Evolutionary conservation across 2,113 vertebrate species (phyloP).

Genomic region (Platysternon megacephalum): DNA sequence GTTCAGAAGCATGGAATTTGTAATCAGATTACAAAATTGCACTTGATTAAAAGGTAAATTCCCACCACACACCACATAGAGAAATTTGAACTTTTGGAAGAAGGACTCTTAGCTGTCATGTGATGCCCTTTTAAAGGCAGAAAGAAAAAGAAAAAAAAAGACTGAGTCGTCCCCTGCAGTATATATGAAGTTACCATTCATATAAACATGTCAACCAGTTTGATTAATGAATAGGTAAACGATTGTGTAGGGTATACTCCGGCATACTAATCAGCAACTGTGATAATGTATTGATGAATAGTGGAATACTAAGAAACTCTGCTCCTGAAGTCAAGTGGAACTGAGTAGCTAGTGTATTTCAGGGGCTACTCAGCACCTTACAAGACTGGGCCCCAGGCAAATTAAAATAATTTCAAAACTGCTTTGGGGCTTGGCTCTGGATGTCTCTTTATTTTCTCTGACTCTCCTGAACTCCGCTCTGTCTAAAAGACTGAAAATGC

Average conservation of each 20-base stretch:
- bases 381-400: background rate
- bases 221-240: rapidly evolving
- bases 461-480: background rate
- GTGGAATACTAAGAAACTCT: background rate
- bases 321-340: background rate
- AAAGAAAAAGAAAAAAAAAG: too few species aligned
- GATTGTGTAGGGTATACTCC: background rate
- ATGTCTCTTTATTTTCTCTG: background rate
- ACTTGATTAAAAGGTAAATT: background rate
- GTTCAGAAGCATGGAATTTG: background rate
- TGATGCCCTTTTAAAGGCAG: too few species aligned
- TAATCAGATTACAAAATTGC: background rate
- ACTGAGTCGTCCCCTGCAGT: background rate
- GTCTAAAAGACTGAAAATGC: background rate
- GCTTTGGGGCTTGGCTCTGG: background rate
- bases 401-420: background rate
- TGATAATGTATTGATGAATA: background rate
- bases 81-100: background rate
- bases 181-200: background rate
- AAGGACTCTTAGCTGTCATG: background rate
- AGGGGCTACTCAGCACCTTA: background rate
- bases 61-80: too few species aligned
- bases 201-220: background rate
- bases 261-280: background rate
- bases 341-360: background rate